Evolutionary conservation across 1,140 invertebrate genomes (phyloP), one percentile per base, ranked within the genome.

Genomic region (Lethrus apterus): DNA sequence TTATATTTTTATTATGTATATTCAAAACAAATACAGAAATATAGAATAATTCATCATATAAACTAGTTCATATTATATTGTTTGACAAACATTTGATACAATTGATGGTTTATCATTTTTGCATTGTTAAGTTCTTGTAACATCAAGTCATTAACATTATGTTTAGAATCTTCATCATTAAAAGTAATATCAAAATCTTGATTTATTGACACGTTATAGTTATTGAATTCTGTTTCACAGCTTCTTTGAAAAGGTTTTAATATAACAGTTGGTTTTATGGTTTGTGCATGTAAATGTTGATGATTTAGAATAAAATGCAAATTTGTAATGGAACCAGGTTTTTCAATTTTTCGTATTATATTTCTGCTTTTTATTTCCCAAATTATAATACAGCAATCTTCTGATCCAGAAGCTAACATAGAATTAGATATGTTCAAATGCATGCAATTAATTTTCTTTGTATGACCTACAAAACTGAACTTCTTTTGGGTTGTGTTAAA

Each of bases 311-410:
- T 50, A 47, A 63, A 66, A 36, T 36, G 52, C 5, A 64, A 74
- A 66, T 89, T 86, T 3, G 77, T 84, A 1, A 91, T 71, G 3
- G 76, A 57, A 13, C 83, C 85, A 65, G 84, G 86, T 52, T 86
- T 81, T 14, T 68, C 65, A 17, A 93, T 70, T 8, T 73, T 80
- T 50, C 13, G 8, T n/a, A 29, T 15, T 42, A 17, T 11, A 56
- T 89, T 84, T 31, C 74, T 67, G 60, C 84, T 89, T 20, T 60
- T 59, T 23, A 90, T 78, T 54, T 93, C 79, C 89, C 89, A 93
- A 15, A 91, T 56, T 51, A 81, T 77, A 1, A 91, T 79, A 45
- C 70, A 75, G 17, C 75, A 73, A 70, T 89, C 87, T 46, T 76
- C 70, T 1, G 82, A 82, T 0, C 83, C 89, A 0, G 88, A 89